Conservation (phyloP, 2,113 vertebrate species). For the Lepus timidus region DNA sequence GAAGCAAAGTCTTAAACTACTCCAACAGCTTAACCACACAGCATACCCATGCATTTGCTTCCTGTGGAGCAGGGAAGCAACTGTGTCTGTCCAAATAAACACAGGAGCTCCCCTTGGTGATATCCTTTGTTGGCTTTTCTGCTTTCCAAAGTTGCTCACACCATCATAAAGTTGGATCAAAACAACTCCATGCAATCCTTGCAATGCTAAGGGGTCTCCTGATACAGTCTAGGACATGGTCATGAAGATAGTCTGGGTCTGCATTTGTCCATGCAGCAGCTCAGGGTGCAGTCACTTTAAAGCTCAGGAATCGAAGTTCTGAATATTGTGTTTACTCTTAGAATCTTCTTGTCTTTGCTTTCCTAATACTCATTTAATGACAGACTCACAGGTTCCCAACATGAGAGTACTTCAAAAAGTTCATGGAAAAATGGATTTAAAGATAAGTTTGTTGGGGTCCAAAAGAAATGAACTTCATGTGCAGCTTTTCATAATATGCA, state of each 20-base stretch:
- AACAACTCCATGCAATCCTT: too few relatives aligned
- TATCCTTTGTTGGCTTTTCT: not conserved
- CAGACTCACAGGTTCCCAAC: not conserved
- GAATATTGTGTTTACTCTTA: not conserved
- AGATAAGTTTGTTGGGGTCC: too few relatives aligned
- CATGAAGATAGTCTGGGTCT: constrained; percentile 1
- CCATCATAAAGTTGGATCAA: not conserved
- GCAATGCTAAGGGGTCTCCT: not conserved
- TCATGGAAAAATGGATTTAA: too few relatives aligned
- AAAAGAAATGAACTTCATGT: too few relatives aligned
- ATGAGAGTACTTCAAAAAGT: too few relatives aligned
- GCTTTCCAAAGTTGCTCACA: not conserved
- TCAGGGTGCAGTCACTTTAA: not conserved
- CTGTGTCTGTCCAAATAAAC: not conserved
- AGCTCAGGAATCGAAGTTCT: not conserved
- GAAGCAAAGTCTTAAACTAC: not conserved
- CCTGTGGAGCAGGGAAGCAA: accelerated
- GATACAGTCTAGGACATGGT: not conserved
- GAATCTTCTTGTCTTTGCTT: not conserved
- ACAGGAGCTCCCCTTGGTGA: accelerated
- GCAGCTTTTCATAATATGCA: too few relatives aligned
- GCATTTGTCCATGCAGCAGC: not conserved
- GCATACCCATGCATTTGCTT: accelerated
- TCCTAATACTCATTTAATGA: not conserved
- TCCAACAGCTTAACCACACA: accelerated